A percentile compares a stretch with the other conserved stretches of the same genome.
Conservation (phyloP, 2,888 invertebrate genomes). For the Cheilosia vernalis region DNA sequence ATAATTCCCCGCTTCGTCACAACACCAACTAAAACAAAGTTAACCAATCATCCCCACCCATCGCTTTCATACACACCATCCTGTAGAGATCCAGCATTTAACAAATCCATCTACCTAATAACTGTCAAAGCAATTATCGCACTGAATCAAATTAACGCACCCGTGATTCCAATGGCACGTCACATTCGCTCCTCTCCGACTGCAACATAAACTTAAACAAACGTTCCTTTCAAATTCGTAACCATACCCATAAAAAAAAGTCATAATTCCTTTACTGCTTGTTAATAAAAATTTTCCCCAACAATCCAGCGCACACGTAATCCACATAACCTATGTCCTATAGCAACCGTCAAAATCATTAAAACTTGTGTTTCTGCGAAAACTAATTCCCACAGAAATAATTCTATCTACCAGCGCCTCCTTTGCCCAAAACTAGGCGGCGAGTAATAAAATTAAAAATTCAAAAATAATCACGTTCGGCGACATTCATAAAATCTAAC, state of each 20-base stretch:
- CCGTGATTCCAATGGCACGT: constrained; percentile 27
- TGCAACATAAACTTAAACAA: constrained; percentile 26
- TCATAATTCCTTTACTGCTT: constrained; percentile 53
- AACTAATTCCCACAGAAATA: constrained; percentile 7
- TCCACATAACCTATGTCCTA: constrained; percentile 39
- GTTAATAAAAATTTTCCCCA: constrained; percentile 44
- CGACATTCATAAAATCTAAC: constrained; percentile 37
- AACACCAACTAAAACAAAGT: too few species aligned
- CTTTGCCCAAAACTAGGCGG: neutral
- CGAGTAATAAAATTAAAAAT: constrained; percentile 27
- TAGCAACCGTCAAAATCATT: constrained; percentile 31
- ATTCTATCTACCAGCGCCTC: neutral
- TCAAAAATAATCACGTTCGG: constrained; percentile 47
- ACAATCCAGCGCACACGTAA: constrained; percentile 44
- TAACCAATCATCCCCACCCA: too few species aligned
- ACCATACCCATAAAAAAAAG: constrained; percentile 36
- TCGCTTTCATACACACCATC: neutral
- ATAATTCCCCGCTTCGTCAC: too few species aligned
- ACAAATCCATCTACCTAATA: too few species aligned
- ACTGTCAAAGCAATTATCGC: too few species aligned
- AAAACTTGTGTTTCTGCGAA: constrained; percentile 23
- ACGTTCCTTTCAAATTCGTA: constrained; percentile 46
- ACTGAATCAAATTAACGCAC: neutral
- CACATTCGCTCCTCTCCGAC: constrained; percentile 13
- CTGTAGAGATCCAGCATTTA: too few species aligned